Evolutionary conservation across 2,888 invertebrate genomes (phyloP).

Genomic region (Caenorhabditis sinica): DNA sequence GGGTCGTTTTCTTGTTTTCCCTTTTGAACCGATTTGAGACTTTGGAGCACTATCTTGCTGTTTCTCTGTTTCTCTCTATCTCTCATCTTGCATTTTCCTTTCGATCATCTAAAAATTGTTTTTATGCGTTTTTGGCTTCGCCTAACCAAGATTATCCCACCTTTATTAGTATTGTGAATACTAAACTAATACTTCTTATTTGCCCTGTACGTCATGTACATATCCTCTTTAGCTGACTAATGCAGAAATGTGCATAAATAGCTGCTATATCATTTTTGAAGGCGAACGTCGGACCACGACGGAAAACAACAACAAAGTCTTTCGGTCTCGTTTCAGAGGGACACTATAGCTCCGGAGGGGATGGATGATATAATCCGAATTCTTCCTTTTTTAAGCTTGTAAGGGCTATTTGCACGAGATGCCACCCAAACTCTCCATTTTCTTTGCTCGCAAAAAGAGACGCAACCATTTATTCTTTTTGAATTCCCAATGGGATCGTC

Average conservation of each 20-base stretch:
- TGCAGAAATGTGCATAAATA: constrained; percentile 44
- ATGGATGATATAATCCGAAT: constrained; percentile 82
- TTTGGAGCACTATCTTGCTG: not conserved
- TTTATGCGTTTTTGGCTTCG: not conserved
- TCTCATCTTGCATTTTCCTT: too few species aligned
- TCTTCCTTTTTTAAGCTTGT: constrained; percentile 3
- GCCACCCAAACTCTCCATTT: constrained; percentile 42
- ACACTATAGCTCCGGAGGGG: constrained; percentile 18
- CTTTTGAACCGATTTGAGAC: not conserved
- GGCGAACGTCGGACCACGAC: constrained; percentile 17
- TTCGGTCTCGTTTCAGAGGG: constrained; percentile 1
- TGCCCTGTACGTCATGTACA: not conserved
- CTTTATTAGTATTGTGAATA: constrained; percentile 2
- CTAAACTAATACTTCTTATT: not conserved
- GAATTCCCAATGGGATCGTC: constrained; percentile 23
- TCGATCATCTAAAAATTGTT: too few species aligned
- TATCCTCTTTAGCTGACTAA: constrained; percentile 3
- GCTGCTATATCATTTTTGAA: constrained; percentile 49
- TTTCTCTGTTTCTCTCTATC: too few species aligned
- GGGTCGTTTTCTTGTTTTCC: constrained; percentile 37
- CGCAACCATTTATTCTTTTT: constrained; percentile 41
- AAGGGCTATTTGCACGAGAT: constrained; percentile 35
- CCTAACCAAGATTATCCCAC: not conserved
- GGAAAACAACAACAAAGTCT: constrained; percentile 57
- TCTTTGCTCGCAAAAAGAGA: not conserved